Evolutionary conservation across 2,113 vertebrate genomes (phyloP), one percentile per base, ranked within the genome.

Genomic region (Dasypus novemcinctus): DNA sequence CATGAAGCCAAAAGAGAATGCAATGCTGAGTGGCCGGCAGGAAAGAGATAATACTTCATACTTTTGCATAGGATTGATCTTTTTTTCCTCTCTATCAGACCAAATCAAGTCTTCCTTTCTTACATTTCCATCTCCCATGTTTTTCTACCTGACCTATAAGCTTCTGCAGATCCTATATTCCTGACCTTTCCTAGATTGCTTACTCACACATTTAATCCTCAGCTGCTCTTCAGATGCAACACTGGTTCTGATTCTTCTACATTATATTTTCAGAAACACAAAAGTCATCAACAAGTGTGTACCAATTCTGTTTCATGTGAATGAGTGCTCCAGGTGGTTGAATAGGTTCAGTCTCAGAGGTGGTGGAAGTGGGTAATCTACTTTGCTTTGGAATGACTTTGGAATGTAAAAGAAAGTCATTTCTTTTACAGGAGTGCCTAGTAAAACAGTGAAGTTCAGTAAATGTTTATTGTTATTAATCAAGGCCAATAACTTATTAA

Each of bases 1-100:
- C 63, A 93, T 69, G 83, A 94, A 78, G 63, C 2, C n/a, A 81
- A 92, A 90, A 91, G 54, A 63, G n/a, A 87, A 81, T 84, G 66
- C 63, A 84, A 69, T 38, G 29, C 64, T 52, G 29, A 69, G 59
- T 36, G 38, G 61, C 49, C 36, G 52, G n/a, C 33, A 43, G 57
- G 63, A 75, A 68, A 54, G n/a, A 85, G 1, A 54, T 25, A 25
- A 2, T 4, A 23, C 72, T 93, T 41, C 49, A 66, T 49, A 7
- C 14, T 87, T 94, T 95, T 94, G 66, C 66, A 82, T 74, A 43
- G 5, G 25, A 3, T 81, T 21, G 25, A 12, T 41, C 15, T 21
- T 46, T 68, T 80, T 66, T 87, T 57, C 41, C 29, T 87, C 43
- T 78, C 5, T 46, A 11, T 4, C 36, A 78, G 29, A 76, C 25